Percentiles rank a stretch among this genome's conserved stretches.
Evolutionary conservation across 2,888 invertebrate genomes (phyloP).

Genomic region (Acanthococcus lagerstroemiae): DNA sequence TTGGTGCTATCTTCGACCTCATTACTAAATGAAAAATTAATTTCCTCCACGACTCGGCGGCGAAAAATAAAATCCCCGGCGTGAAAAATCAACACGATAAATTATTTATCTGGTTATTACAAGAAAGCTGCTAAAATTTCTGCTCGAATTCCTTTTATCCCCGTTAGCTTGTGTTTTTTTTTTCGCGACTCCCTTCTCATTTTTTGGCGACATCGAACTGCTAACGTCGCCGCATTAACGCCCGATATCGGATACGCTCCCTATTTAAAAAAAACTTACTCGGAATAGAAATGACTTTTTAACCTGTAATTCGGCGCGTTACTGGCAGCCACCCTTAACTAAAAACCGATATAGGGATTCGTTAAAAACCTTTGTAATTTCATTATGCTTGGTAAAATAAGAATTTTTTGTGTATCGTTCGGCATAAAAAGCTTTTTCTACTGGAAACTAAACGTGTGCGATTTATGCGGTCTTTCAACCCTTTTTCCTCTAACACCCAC

Average conservation of each 20-base stretch:
- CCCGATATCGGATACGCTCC: conserved; percentile 11
- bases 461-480: conserved; percentile 24
- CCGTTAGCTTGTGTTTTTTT: not conserved
- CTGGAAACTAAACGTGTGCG: conserved; percentile 20
- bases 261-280: conserved; percentile 17
- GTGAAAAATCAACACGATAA: conserved; percentile 18
- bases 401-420: conserved; percentile 4
- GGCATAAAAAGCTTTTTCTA: conserved; percentile 15
- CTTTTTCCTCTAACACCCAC: conserved; percentile 9
- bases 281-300: conserved; percentile 26
- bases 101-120: conserved; percentile 20
- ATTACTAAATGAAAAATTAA: too few species aligned
- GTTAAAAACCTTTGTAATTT: conserved; percentile 18
- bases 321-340: not conserved
- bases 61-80: not conserved
- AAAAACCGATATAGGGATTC: conserved; percentile 20
- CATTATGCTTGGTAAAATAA: conserved; percentile 15
- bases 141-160: not conserved
- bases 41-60: too few species aligned
- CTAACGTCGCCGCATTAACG: conserved; percentile 24
- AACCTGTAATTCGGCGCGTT: conserved; percentile 14
- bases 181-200: not conserved
- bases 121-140: conserved; percentile 21
- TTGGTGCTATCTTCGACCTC: too few species aligned
- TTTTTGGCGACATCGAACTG: conserved; percentile 15